Percentiles rank a stretch among this genome's conserved stretches.
These are phyloP conservation scores for Toxostoma redivivum DNA, from an alignment of 2,113 vertebrate genomes.

Conservation along the genomic window DNA sequence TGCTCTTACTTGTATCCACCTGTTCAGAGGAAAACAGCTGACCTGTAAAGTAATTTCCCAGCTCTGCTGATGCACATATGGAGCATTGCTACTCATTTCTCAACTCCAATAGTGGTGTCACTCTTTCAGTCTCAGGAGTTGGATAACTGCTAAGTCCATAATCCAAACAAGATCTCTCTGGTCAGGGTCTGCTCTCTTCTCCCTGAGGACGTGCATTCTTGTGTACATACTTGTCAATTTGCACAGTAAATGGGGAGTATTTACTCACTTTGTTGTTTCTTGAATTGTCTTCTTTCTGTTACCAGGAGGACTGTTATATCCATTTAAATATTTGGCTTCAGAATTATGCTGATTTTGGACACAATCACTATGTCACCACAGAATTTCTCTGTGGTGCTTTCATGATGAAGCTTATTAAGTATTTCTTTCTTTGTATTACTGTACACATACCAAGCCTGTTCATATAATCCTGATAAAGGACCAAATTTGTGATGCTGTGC, in stretches of 20 bases:
- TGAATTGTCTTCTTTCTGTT: not conserved
- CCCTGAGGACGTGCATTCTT: not conserved
- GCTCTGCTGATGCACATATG: not conserved
- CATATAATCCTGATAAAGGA: not conserved
- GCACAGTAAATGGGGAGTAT: not conserved
- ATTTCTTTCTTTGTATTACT: not conserved
- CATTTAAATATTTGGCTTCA: not conserved
- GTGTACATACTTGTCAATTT: not conserved
- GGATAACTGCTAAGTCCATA: not conserved
- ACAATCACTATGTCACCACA: not conserved
- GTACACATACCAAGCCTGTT: not conserved
- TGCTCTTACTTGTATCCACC: constrained; percentile 17
- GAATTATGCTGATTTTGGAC: not conserved
- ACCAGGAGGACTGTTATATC: not conserved
- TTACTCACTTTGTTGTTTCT: not conserved
- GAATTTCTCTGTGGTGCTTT: not conserved
- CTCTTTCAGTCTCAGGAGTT: not conserved
- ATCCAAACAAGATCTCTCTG: not conserved
- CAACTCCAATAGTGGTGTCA: not conserved
- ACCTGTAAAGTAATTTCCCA: not conserved
- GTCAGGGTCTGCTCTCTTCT: not conserved
- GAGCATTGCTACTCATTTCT: not conserved
- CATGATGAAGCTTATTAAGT: not conserved
- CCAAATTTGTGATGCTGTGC: not conserved
- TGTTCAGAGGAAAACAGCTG: constrained; percentile 13